Percentiles rank a stretch among this genome's conserved stretches.
phyloP scores from a whole-genome alignment of 2,888 invertebrate species.

The Ennomos fuscantarius region DNA sequence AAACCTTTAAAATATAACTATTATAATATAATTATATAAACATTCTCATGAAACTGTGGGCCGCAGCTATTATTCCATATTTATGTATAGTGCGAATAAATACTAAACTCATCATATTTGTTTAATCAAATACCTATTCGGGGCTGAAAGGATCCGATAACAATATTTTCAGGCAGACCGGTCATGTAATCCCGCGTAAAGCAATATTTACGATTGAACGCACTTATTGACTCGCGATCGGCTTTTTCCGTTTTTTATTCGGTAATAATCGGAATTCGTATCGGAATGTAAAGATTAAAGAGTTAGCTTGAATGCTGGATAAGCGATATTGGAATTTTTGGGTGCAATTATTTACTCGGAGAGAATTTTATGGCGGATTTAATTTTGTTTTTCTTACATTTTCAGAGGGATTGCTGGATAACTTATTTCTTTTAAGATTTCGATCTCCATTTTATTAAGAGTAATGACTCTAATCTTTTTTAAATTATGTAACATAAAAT shows the following conservation, averaged over 20 bases:
- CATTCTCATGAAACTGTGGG: too few species aligned
- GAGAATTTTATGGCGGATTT: conserved; percentile 1
- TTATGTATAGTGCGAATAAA: too few species aligned
- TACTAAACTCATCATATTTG: too few species aligned
- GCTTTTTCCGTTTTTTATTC: conserved; percentile 8
- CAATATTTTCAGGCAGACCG: conserved; percentile 31
- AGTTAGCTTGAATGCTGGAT: conserved; percentile 4
- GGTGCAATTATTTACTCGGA: conserved; percentile 14
- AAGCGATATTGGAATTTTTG: conserved; percentile 11
- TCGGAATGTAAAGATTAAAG: conserved; percentile 19
- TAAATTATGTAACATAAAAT: too few species aligned
- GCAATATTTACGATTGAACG: conserved; percentile 34
- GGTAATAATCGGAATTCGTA: conserved; percentile 12
- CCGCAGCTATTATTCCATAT: too few species aligned
- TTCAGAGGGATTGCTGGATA: too few species aligned
- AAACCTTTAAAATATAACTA: too few species aligned
- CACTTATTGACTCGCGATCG: conserved; percentile 28
- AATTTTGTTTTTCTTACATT: too few species aligned
- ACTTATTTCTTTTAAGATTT: too few species aligned
- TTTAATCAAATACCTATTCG: conserved; percentile 11
- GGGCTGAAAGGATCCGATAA: conserved; percentile 17
- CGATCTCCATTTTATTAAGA: too few species aligned
- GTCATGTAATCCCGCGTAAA: conserved; percentile 29
- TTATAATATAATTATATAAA: too few species aligned
- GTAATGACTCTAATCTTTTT: too few species aligned